Percentiles rank a stretch among this genome's conserved stretches.
These are phyloP conservation scores for Neolamprologus ventralis DNA, from an alignment of 2,113 vertebrate species.

Conservation along the genomic window DNA sequence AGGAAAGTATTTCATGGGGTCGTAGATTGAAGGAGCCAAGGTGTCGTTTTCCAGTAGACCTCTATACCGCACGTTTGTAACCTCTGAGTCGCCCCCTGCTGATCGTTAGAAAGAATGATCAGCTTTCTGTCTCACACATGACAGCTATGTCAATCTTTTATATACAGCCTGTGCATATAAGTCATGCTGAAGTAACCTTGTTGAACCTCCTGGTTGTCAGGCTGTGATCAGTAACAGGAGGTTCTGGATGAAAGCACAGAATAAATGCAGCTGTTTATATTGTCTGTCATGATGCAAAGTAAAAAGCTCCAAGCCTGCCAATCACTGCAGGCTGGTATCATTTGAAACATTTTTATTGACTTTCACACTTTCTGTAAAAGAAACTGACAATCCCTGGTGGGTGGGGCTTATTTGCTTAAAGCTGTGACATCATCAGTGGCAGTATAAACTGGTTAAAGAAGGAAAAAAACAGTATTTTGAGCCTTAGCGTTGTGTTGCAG, in stretches of 20 bases:
- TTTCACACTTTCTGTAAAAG: background rate
- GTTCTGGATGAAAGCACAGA: background rate
- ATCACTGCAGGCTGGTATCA: background rate
- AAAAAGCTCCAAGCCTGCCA: background rate
- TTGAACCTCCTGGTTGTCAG: background rate
- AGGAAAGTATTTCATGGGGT: background rate
- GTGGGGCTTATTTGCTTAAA: background rate
- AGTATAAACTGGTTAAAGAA: background rate
- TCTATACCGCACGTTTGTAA: background rate
- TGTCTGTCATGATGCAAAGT: background rate
- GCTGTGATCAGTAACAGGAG: background rate
- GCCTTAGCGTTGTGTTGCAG: background rate
- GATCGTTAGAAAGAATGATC: background rate
- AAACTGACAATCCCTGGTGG: no score
- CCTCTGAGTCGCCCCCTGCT: background rate
- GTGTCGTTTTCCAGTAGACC: background rate
- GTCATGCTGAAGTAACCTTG: background rate
- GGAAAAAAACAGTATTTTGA: background rate
- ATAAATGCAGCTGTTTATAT: background rate
- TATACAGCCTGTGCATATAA: background rate
- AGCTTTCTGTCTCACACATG: background rate
- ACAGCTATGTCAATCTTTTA: background rate
- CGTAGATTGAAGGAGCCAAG: background rate
- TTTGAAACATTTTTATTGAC: background rate
- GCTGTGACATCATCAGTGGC: background rate